Percentiles rank a stretch among this genome's conserved stretches.
Conservation (phyloP, 2,797 vertebrate genomes). For the Falco novaeseelandiae region DNA sequence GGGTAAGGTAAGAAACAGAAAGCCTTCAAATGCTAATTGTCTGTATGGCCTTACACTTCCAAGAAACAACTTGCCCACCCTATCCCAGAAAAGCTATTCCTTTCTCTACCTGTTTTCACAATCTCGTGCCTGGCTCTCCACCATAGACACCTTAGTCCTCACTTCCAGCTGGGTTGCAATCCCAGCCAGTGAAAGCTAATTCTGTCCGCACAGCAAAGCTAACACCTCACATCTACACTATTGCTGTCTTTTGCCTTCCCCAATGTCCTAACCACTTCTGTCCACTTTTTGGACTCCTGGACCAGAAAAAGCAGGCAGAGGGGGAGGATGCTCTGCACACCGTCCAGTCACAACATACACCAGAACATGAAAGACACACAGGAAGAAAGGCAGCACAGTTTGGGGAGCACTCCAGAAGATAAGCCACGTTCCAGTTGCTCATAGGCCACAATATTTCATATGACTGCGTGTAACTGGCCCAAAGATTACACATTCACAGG, state of each 20-base stretch:
- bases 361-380: background rate
- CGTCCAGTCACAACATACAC: background rate
- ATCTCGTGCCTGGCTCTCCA: background rate
- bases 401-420: background rate
- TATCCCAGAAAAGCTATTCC: background rate
- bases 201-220: background rate
- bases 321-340: background rate
- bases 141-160: background rate
- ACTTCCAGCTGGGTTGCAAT: background rate
- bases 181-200: background rate
- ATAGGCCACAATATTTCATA: background rate
- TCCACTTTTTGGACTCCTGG: background rate
- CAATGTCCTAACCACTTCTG: background rate
- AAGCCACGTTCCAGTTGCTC: background rate
- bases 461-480: background rate
- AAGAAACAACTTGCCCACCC: background rate
- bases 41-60: background rate
- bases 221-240: fast-evolving
- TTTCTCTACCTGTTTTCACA: background rate
- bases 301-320: background rate
- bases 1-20: background rate
- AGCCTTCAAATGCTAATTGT: background rate
- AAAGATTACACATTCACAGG: background rate
- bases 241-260: background rate
- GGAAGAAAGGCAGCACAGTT: background rate